A percentile compares a stretch with the other conserved stretches of the same genome.
Conservation (phyloP, 1,140 invertebrate species). For the Mactra quadrangularis region DNA sequence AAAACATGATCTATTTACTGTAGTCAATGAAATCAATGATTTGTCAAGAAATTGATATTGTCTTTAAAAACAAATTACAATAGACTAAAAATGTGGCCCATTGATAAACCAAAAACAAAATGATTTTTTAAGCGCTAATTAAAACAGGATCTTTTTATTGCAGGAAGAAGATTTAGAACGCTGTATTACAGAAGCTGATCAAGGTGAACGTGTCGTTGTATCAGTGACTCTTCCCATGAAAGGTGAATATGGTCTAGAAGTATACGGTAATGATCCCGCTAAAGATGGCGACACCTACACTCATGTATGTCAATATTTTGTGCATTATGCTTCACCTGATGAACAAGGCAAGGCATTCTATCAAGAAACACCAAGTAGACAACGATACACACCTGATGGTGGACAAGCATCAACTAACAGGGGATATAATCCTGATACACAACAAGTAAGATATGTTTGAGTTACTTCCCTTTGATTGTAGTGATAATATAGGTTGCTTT, state of each 20-base stretch:
- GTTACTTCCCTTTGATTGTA: constrained; percentile 27
- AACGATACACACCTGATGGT: constrained; percentile 46
- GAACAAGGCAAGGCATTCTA: constrained; percentile 79
- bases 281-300: constrained; percentile 83
- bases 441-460: constrained; percentile 16
- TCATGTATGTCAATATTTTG: constrained; percentile 83
- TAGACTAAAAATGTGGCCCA: no score
- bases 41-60: no score
- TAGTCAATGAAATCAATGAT: no score
- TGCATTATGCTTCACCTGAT: constrained; percentile 77
- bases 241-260: constrained; percentile 83
- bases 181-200: constrained; percentile 77
- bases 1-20: no score
- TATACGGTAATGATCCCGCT: constrained; percentile 83
- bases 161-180: constrained; percentile 77
- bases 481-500: not conserved
- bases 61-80: no score
- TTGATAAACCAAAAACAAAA: no score
- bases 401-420: constrained; percentile 50
- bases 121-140: no score
- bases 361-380: constrained; percentile 75
- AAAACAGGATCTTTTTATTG: no score
- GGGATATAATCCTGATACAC: constrained; percentile 69
- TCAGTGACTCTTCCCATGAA: constrained; percentile 73
- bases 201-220: constrained; percentile 72